These are phyloP conservation scores for Planiliza haematocheilus DNA, from an alignment of 2,113 vertebrate genomes.

Conservation along the genomic window DNA sequence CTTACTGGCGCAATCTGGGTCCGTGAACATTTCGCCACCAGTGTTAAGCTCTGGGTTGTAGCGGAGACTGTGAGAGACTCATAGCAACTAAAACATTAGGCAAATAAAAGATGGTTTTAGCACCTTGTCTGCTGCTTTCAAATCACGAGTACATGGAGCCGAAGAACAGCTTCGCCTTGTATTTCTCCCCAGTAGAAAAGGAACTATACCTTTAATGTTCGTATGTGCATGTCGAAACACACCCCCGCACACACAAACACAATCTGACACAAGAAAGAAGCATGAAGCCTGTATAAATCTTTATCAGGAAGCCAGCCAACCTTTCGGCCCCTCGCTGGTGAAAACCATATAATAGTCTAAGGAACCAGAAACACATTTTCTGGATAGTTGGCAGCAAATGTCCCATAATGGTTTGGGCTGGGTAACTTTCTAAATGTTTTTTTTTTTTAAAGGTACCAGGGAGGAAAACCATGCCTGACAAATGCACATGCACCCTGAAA, in stretches of 20 bases:
- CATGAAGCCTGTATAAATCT: slow-evolving; percentile 81
- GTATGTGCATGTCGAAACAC: slow-evolving; percentile 51
- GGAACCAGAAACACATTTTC: slow-evolving; percentile 84
- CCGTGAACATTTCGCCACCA: slow-evolving; percentile 50
- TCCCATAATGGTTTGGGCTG: slow-evolving; percentile 77
- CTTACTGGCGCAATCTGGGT: slow-evolving; percentile 72
- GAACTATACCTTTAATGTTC: slow-evolving; percentile 56
- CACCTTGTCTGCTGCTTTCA: slow-evolving; percentile 6
- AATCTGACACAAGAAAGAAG: slow-evolving; percentile 45
- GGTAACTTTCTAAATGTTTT: slow-evolving; percentile 77
- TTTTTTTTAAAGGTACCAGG: slow-evolving; percentile 60
- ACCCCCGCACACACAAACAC: slow-evolving; percentile 33
- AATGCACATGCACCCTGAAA: slow-evolving; percentile 38
- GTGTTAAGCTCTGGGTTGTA: slow-evolving; percentile 36
- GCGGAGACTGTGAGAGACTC: slow-evolving; percentile 12
- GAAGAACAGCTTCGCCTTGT: slow-evolving; percentile 34
- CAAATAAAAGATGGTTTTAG: slow-evolving; percentile 17
- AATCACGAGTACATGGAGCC: slow-evolving; percentile 16
- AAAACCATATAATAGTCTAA: slow-evolving; percentile 78
- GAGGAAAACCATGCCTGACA: slow-evolving; percentile 22
- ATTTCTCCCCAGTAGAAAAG: slow-evolving; percentile 36
- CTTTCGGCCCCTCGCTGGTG: slow-evolving; percentile 73
- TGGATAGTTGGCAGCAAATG: slow-evolving; percentile 85
- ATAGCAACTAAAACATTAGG: slow-evolving; percentile 24
- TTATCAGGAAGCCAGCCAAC: slow-evolving; percentile 78